Evolutionary conservation across 2,888 invertebrate species (phyloP), one percentile per base, ranked within the genome.

Genomic region (Brenthis daphne): DNA sequence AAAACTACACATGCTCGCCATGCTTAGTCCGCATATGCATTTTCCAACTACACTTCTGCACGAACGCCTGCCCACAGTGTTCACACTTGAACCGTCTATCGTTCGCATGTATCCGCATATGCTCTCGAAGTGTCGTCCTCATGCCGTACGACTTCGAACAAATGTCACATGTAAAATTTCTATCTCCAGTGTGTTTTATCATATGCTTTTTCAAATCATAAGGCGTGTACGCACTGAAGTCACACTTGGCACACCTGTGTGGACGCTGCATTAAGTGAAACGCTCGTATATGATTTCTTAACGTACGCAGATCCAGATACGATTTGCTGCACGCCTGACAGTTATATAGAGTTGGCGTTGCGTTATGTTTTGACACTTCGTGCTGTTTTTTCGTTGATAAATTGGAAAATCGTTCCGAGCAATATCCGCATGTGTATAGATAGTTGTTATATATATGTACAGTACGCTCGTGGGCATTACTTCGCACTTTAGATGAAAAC

Each of bases 31-130:
- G 70, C 77, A 89, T 84, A 71, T 92, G 92, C 0, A 83, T 82
- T 50, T 84, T 80, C 72, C 86, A 82, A 66, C 85, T 87, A 79
- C 83, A 67, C 78, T 83, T 78, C 79, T 86, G 76, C 68, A 83
- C 75, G 51, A 81, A 78, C 61, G 78, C 74, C 57, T 77, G 78
- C 2, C 76, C 78, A 61, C 82, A 82, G 53, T 74, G 72, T 0
- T 77, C 78, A 64, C 87, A 86, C 33, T 70, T 72, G 64, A 75
- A 86, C 70, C 71, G 74, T 14, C 80, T 76, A 65, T 82, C 84
- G 57, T 81, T 77, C 0, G 69, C 57, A 48, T 82, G 81, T 20
- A 77, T 78, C 14, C 77, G 77, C 78, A 85, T 85, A 72, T 93
- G 92, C 51, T 83, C 82, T 8, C 75, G 75, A 13, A 85, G 63